Evolutionary conservation across 2,888 invertebrate species (phyloP), one percentile per base, ranked within the genome.

Genomic region (Cataglyphis rosenhaueri): DNA sequence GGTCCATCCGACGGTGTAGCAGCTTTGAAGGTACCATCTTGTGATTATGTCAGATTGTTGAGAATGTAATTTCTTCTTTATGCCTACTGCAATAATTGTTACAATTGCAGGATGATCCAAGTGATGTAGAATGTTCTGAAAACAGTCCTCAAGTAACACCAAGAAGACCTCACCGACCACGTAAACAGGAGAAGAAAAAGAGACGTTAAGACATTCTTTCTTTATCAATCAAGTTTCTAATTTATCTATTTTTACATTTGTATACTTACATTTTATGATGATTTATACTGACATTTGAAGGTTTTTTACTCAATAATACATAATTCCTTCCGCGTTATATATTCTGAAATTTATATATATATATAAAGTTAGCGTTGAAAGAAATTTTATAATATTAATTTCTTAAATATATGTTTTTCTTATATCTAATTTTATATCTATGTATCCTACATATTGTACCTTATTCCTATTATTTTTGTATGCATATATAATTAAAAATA

Each of bases 131-230:
- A 91, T 97, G 97, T 89, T 97, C 97, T 0, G 97, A 97, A 91
- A 97, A 97, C 87, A 97, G 97, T 76, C 97, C 97, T 0, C 97
- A 97, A 52, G 96, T 97, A 87, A 95, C 97, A 41, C 97, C 97
- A 0, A 95, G 96, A 68, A 95, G 96, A 92, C 96, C 97, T 0
- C 96, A 97, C 85, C 92, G 96, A 70, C 95, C 96, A 0, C 94
- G 97, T 48, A 96, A 97, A 83, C 96, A 97, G 93, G 97, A 97
- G 86, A 97, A 97, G 92, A 97, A 97, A 94, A 97, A 97, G 91
- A 94, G 97, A 52, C 87, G 89, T 64, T 89, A 25, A 89, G 3
- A n/a, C 3, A n/a, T 10, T 79, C 25, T 81, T 32, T 61, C 3
- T 41, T 4, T 0, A n/a, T 4, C 12, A 6, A 52, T 25, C 12